Conservation (phyloP, 2,888 invertebrate species). For the Oscheius sp. region DNA sequence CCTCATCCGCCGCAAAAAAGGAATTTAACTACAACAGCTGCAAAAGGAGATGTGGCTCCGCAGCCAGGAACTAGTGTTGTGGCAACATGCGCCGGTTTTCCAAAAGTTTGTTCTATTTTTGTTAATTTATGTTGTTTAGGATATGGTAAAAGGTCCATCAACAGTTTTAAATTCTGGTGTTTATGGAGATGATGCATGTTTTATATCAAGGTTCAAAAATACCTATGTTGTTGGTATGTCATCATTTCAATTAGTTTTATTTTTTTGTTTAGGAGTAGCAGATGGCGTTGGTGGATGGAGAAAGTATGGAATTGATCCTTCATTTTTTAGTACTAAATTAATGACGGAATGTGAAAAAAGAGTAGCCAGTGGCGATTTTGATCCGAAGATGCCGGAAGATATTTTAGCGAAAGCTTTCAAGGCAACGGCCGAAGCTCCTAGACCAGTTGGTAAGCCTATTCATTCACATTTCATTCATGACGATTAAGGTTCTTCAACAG, state of each 20-base stretch:
- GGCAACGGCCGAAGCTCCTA: slow-evolving; percentile 56
- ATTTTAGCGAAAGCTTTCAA: slow-evolving; percentile 65
- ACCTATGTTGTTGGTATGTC: slow-evolving; percentile 91
- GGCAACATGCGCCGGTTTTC: slow-evolving; percentile 66
- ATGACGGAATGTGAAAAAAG: slow-evolving; percentile 79
- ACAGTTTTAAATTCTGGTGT: slow-evolving; percentile 77
- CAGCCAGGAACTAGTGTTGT: slow-evolving; percentile 45
- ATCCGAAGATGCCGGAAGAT: slow-evolving; percentile 74
- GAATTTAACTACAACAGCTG: neutral
- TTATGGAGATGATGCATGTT: slow-evolving; percentile 98
- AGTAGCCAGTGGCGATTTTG: slow-evolving; percentile 79
- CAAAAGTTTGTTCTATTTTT: too few species aligned
- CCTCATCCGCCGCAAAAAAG: slow-evolving; percentile 6
- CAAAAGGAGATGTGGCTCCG: slow-evolving; percentile 30
- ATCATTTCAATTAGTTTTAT: slow-evolving; percentile 1
- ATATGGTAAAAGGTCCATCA: slow-evolving; percentile 62
- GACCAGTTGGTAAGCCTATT: slow-evolving; percentile 60
- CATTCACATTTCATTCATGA: neutral
- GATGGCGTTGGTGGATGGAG: slow-evolving; percentile 99
- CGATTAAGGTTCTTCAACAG: slow-evolving; percentile 83
- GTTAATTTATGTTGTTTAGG: slow-evolving; percentile 20
- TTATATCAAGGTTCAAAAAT: slow-evolving; percentile 80
- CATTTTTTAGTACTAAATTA: slow-evolving; percentile 89
- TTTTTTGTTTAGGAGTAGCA: slow-evolving; percentile 84
- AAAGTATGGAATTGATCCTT: slow-evolving; percentile 95